Conservation (phyloP, 1,140 invertebrate genomes). For the Anastrepha ludens region DNA sequence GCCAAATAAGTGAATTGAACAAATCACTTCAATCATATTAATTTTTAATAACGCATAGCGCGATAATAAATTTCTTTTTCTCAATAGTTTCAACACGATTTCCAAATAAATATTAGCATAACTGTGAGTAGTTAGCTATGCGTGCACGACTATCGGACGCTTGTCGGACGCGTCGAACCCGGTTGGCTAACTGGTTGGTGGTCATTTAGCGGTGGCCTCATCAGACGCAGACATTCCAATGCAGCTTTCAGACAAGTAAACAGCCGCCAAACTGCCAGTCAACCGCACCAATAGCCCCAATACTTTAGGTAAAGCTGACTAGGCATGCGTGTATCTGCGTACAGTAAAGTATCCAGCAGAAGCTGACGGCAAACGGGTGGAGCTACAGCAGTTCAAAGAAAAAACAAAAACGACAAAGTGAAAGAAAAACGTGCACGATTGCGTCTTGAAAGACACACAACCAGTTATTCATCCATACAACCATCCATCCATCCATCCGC, state of each 20-base stretch:
- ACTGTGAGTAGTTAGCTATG: not conserved
- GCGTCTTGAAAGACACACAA: not conserved
- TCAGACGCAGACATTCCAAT: conserved; percentile 40
- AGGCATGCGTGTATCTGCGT: conserved; percentile 28
- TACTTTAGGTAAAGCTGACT: not conserved
- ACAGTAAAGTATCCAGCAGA: not conserved
- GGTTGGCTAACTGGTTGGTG: conserved; percentile 61
- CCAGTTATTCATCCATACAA: not conserved
- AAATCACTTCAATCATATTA: conserved; percentile 55
- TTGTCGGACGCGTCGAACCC: not conserved
- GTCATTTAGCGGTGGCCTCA: conserved; percentile 19
- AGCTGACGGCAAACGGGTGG: not conserved
- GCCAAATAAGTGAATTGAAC: conserved; percentile 12
- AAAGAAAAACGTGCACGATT: not conserved
- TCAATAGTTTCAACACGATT: conserved; percentile 65
- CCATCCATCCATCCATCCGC: not conserved
- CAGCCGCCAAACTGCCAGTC: conserved; percentile 33
- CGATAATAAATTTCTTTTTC: conserved; percentile 72
- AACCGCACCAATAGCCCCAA: not conserved
- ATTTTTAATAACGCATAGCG: conserved; percentile 73
- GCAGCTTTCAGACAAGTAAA: conserved; percentile 13
- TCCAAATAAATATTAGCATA: conserved; percentile 67
- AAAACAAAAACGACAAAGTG: not conserved
- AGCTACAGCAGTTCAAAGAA: not conserved
- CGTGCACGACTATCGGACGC: not conserved